A percentile compares a stretch with the other conserved stretches of the same genome.
These are phyloP conservation scores for Pelecanoides urinatrix DNA, from an alignment of 2,113 vertebrate genomes.

Conservation along the genomic window DNA sequence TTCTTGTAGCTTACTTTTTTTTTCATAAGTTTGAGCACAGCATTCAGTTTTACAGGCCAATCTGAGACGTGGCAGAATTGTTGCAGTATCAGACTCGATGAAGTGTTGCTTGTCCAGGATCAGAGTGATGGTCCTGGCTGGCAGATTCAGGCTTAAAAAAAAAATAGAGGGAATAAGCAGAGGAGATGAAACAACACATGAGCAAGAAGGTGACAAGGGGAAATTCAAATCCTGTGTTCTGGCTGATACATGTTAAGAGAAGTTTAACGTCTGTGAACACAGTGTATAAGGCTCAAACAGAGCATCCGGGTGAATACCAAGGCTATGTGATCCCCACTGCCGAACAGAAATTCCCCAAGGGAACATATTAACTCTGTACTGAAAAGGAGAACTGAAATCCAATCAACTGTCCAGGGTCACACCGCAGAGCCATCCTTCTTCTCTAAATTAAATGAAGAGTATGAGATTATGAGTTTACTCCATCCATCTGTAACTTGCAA, in stretches of 20 bases:
- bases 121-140: background rate
- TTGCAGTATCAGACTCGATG: background rate
- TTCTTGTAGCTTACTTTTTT: background rate
- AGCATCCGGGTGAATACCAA: background rate
- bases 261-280: background rate
- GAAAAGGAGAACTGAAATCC: background rate
- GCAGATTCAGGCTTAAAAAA: background rate
- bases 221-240: background rate
- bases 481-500: background rate
- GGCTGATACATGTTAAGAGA: background rate
- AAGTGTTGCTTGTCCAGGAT: background rate
- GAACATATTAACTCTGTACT: background rate
- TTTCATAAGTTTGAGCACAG: background rate
- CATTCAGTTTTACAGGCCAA: background rate
- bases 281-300: background rate
- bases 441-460: slow-evolving; percentile 5
- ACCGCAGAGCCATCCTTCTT: background rate
- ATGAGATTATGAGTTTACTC: background rate
- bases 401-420: background rate
- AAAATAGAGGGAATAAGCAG: background rate
- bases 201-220: background rate
- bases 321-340: background rate
- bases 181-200: background rate
- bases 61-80: background rate
- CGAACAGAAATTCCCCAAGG: background rate